A percentile compares a stretch with the other conserved stretches of the same genome.
Evolutionary conservation across 1,140 invertebrate species (phyloP).

Genomic region (Caerostris extrusa): DNA sequence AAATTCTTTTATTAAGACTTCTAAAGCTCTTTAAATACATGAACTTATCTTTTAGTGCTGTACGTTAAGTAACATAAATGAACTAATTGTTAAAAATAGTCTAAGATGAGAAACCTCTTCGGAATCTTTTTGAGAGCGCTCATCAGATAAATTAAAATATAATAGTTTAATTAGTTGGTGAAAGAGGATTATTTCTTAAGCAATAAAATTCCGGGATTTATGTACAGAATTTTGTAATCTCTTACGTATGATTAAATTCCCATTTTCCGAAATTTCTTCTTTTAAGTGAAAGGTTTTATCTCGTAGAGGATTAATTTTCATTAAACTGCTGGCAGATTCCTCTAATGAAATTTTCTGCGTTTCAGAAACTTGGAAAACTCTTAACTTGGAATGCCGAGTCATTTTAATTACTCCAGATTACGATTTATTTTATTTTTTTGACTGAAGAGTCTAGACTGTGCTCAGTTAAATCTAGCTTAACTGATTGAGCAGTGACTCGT

Average conservation of each 20-base stretch:
- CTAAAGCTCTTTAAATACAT: too few relatives aligned
- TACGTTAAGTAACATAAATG: too few relatives aligned
- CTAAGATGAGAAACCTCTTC: not conserved
- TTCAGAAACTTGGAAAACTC: not conserved
- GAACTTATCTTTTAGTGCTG: too few relatives aligned
- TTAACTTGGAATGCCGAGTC: not conserved
- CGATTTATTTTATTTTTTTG: not conserved
- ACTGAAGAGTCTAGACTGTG: not conserved
- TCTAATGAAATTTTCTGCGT: not conserved
- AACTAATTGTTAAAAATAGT: not conserved
- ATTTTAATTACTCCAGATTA: not conserved
- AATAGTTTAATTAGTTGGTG: not conserved
- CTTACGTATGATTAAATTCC: not conserved
- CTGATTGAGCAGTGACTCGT: not conserved
- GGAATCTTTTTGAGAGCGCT: too few relatives aligned
- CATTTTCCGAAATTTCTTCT: not conserved
- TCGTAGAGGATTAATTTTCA: not conserved
- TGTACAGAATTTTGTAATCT: not conserved
- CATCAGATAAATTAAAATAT: not conserved
- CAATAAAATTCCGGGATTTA: too few relatives aligned
- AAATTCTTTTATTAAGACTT: too few relatives aligned
- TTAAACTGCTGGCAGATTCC: not conserved
- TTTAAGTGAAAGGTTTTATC: not conserved
- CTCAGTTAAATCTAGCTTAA: constrained; percentile 4
- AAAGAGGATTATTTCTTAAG: not conserved